phyloP scores from a whole-genome alignment of 2,113 vertebrate species.

The Talpa occidentalis region DNA sequence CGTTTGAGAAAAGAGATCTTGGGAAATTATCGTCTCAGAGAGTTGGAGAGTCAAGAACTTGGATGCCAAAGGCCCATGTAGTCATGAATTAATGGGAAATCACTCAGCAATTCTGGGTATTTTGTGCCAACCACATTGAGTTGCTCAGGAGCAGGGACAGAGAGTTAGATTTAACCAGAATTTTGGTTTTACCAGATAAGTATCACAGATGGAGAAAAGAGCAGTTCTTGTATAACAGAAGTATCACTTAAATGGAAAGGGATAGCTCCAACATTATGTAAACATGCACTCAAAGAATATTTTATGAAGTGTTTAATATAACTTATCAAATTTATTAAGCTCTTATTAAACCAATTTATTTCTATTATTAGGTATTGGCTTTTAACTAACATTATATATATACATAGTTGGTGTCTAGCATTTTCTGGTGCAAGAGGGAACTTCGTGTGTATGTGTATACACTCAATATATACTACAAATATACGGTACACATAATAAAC shows the following conservation, averaged over 20 bases:
- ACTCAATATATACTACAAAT: background rate
- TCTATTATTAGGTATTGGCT: background rate
- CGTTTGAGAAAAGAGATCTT: background rate
- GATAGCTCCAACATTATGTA: background rate
- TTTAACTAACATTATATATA: background rate
- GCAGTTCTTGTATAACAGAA: background rate
- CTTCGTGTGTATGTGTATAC: background rate
- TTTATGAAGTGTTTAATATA: background rate
- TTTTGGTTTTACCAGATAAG: background rate
- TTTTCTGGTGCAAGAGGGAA: background rate
- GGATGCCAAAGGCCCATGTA: rapidly evolving
- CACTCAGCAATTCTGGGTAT: background rate
- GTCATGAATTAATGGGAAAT: background rate
- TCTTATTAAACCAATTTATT: background rate
- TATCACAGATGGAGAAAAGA: background rate
- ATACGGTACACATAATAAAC: background rate
- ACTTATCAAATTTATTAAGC: no score
- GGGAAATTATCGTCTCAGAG: background rate
- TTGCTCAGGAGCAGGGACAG: background rate
- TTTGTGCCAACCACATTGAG: background rate
- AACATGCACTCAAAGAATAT: background rate
- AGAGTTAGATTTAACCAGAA: background rate
- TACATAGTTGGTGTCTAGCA: background rate
- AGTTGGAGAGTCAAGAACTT: background rate
- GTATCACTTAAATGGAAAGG: background rate